Conservation (phyloP, 2,888 invertebrate genomes). For the Melieria omissa region DNA sequence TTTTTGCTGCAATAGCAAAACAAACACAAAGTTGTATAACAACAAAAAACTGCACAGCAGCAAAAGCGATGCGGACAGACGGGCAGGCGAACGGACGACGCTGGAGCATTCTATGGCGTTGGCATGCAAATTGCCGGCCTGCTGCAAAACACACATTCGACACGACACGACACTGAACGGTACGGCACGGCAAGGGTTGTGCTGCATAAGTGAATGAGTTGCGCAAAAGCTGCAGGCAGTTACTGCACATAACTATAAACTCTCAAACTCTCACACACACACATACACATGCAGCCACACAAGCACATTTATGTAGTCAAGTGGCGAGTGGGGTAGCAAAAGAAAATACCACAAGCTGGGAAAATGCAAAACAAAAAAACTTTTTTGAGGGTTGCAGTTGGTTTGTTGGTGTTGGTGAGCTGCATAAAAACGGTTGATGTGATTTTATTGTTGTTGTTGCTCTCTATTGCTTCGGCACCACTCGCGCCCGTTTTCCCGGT, state of each 20-base stretch:
- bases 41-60: no score
- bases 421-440: slow-evolving; percentile 14
- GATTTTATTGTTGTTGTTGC: slow-evolving; percentile 1
- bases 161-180: no score
- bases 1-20: no score
- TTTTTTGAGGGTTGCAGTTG: slow-evolving; percentile 8
- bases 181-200: no score
- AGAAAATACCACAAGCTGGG: slow-evolving; percentile 4
- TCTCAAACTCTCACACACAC: not conserved
- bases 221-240: no score
- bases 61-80: no score
- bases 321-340: not conserved
- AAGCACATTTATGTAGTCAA: not conserved
- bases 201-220: no score
- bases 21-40: no score
- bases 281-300: not conserved
- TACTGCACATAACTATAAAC: not conserved
- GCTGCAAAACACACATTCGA: no score
- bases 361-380: slow-evolving; percentile 9
- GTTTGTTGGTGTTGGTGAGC: not conserved
- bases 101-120: no score
- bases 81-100: no score
- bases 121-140: no score
- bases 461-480: not conserved
- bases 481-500: not conserved